Percentiles rank a stretch among this genome's conserved stretches.
These are phyloP conservation scores for Chlamydotis undulata DNA, from an alignment of 2,113 vertebrate genomes.

Conservation along the genomic window DNA sequence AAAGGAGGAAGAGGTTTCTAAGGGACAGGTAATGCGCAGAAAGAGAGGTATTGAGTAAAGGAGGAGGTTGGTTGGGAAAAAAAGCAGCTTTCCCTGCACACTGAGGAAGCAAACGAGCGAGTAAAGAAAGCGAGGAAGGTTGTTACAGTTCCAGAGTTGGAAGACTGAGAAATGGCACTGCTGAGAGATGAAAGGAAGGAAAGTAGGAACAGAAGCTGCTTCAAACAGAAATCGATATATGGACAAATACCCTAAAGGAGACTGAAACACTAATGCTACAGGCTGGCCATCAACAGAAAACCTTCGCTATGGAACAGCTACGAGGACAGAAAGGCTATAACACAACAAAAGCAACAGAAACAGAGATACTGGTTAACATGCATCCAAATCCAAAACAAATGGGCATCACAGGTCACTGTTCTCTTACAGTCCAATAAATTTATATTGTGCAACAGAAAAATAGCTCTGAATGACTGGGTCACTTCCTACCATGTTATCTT, in stretches of 20 bases:
- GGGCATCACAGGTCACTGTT: conserved; percentile 44
- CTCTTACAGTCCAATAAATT: background rate
- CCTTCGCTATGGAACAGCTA: conserved; percentile 58
- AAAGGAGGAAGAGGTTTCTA: conserved; percentile 64
- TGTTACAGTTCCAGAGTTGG: conserved; percentile 52
- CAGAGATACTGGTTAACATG: conserved; percentile 78
- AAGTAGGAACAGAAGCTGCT: conserved; percentile 72
- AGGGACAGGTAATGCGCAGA: conserved; percentile 57
- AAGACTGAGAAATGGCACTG: conserved; percentile 75
- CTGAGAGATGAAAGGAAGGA: conserved; percentile 66
- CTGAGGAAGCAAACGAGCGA: conserved; percentile 73
- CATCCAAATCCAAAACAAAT: conserved; percentile 56
- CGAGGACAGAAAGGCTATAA: conserved; percentile 53
- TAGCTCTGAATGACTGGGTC: background rate
- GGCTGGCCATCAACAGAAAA: conserved; percentile 64
- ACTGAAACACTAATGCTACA: conserved; percentile 71
- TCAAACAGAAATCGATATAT: conserved; percentile 70
- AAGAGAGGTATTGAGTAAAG: conserved; percentile 38
- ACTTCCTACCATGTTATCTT: background rate
- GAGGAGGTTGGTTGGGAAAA: conserved; percentile 38
- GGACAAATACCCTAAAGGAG: conserved; percentile 71
- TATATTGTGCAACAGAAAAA: background rate
- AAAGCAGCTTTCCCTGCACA: conserved; percentile 73
- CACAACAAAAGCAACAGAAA: conserved; percentile 65
- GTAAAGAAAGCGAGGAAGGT: conserved; percentile 70